phyloP scores from a whole-genome alignment of 1,140 invertebrate species.

The Calephelis nemesis region DNA sequence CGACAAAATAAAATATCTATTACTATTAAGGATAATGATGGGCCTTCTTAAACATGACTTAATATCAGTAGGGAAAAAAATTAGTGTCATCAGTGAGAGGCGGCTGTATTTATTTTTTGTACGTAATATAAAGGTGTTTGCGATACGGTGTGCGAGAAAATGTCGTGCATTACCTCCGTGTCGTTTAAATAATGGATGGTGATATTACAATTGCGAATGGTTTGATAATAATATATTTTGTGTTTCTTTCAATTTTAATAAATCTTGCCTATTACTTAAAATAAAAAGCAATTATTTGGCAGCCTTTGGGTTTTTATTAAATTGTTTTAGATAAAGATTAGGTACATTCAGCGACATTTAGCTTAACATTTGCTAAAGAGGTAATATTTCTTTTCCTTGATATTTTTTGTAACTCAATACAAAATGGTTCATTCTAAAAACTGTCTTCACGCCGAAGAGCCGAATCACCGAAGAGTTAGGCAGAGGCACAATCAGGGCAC shows the following conservation, averaged over 20 bases:
- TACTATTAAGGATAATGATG: constrained; percentile 76
- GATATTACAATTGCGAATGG: constrained; percentile 31
- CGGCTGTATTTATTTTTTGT: constrained; percentile 52
- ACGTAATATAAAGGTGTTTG: constrained; percentile 47
- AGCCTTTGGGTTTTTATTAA: too few relatives aligned
- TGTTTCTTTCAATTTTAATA: constrained; percentile 21
- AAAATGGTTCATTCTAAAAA: too few relatives aligned
- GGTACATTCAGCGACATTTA: not conserved
- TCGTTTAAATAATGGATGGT: constrained; percentile 40
- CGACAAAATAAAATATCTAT: constrained; percentile 78
- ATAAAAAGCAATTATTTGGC: constrained; percentile 3
- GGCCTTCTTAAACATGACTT: constrained; percentile 75
- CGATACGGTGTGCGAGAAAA: constrained; percentile 39
- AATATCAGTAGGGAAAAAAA: constrained; percentile 76
- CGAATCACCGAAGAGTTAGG: too few relatives aligned
- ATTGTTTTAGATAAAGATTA: not conserved
- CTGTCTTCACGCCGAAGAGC: too few relatives aligned
- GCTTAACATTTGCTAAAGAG: not conserved
- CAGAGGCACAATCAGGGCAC: too few relatives aligned
- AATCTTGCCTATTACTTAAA: not conserved
- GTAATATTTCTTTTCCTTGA: too few relatives aligned
- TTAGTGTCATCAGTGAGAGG: constrained; percentile 60
- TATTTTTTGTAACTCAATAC: too few relatives aligned
- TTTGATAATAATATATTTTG: constrained; percentile 40
- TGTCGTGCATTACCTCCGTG: constrained; percentile 29